phyloP scores from a whole-genome alignment of 2,113 vertebrate genomes.

The Lophochroa leadbeateri region DNA sequence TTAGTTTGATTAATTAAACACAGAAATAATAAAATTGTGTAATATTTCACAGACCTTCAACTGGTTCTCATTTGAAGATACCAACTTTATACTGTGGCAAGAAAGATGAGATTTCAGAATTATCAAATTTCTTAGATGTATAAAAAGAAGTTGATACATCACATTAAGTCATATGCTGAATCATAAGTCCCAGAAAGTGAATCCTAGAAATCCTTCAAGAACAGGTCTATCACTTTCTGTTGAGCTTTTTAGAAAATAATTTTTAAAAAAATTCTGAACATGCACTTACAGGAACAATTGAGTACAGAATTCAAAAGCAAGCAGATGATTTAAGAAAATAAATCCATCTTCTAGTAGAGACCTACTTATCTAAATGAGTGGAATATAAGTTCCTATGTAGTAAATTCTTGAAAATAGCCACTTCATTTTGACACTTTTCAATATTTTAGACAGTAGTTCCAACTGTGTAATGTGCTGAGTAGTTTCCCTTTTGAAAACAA shows the following conservation, averaged over 20 bases:
- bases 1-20: neutral
- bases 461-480: neutral
- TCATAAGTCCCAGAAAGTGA: neutral
- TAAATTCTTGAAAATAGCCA: neutral
- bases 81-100: neutral
- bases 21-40: neutral
- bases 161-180: neutral
- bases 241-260: neutral
- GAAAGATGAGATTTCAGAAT: neutral
- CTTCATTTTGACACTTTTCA: neutral
- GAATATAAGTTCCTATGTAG: neutral
- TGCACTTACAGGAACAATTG: neutral
- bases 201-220: neutral
- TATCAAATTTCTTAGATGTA: neutral
- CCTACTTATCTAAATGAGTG: neutral
- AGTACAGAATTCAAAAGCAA: neutral
- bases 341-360: neutral
- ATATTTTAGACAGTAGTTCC: neutral
- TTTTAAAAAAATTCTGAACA: neutral
- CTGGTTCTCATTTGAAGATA: neutral
- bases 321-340: neutral
- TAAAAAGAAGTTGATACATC: neutral
- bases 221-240: neutral
- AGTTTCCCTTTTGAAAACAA: neutral
- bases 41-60: neutral